These are phyloP conservation scores for Sycophila texana DNA, from an alignment of 2,888 invertebrate species.

Conservation along the genomic window DNA sequence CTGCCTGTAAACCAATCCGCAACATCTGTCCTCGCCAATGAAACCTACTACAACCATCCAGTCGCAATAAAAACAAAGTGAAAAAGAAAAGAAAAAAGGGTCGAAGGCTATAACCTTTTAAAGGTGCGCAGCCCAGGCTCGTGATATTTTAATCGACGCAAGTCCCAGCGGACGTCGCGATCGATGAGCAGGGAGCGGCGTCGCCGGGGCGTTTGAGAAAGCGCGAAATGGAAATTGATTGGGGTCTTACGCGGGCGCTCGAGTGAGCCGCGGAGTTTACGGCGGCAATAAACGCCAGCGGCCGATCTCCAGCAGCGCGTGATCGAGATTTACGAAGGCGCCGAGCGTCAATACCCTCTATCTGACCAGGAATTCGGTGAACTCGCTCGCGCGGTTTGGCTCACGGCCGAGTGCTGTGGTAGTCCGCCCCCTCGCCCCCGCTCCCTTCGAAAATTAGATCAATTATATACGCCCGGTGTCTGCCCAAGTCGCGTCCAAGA, in stretches of 20 bases:
- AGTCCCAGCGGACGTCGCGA: not conserved
- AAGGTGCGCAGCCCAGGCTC: not conserved
- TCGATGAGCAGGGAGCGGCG: not conserved
- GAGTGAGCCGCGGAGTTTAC: slow-evolving; percentile 43
- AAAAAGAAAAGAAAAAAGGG: too few relatives aligned
- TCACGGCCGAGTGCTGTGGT: not conserved
- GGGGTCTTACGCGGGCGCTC: slow-evolving; percentile 45
- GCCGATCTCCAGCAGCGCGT: slow-evolving; percentile 43
- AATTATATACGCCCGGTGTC: not conserved
- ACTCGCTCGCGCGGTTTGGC: not conserved
- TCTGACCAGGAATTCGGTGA: slow-evolving; percentile 4
- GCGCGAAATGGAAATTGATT: slow-evolving; percentile 62
- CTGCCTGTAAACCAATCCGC: too few relatives aligned
- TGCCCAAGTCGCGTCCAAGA: too few relatives aligned
- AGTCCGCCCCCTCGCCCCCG: not conserved
- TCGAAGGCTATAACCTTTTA: too few relatives aligned
- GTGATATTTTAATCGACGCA: slow-evolving; percentile 36
- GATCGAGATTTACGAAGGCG: slow-evolving; percentile 53
- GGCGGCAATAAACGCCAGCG: slow-evolving; percentile 52
- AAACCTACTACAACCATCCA: too few relatives aligned
- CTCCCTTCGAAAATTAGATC: not conserved
- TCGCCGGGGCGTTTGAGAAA: not conserved
- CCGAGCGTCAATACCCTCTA: slow-evolving; percentile 8
- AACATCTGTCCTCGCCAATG: too few relatives aligned
- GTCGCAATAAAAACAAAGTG: too few relatives aligned